Base-by-base conservation (phyloP, 2,888 invertebrate species). In the Drosophila pseudotalamancana region DNA sequence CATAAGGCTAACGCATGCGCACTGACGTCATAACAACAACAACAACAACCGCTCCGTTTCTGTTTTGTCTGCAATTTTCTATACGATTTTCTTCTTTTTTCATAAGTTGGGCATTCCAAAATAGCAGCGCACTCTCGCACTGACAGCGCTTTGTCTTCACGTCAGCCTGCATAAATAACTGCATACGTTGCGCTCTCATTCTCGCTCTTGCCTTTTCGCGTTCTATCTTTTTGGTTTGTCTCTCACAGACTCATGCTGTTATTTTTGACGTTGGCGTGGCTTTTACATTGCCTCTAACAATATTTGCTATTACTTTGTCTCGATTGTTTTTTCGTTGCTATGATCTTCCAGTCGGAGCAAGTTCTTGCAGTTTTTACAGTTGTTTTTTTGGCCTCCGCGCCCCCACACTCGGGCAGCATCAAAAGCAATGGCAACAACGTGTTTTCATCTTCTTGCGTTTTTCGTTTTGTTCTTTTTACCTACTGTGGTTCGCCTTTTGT, bases 31-130 rank as follows among this genome's bases (percentile, higher is more conserved):
- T 61, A 81, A 61, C 55, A 50, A 32, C 49, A 65, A 21, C 63
- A 74, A 57, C 55, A 65, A 56, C 31, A 67, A 67, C 37, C 72
- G 55, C 54, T 60, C 18, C 31, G 18, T 68, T 14, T 60, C 62
- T 64, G 65, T 83, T 70, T 80, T 68, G 60, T 72, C 66, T 71
- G 84, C 84, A 80, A 62, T 84, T 87, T 84, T 74, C 68, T 77
- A 73, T 71, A 71, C 62, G 61, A 60, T 73, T 83, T 72, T 86
- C 63, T 63, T 62, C 64, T 50, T 61, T 57, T 64, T 62, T 59
- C 81, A 81, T 84, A 74, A 77, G 69, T 56, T 54, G 49, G 46
- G 42, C 60, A 64, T 63, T 78, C 59, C 42, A 74, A 82, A 85
- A 81, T 55, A 73, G 37, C 46, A 59, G 34, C 32, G 16, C 40